Evolutionary conservation across 92 coral and sea anemone genomes (phyloP).

Genomic region (Parazoanthus swiftii): DNA sequence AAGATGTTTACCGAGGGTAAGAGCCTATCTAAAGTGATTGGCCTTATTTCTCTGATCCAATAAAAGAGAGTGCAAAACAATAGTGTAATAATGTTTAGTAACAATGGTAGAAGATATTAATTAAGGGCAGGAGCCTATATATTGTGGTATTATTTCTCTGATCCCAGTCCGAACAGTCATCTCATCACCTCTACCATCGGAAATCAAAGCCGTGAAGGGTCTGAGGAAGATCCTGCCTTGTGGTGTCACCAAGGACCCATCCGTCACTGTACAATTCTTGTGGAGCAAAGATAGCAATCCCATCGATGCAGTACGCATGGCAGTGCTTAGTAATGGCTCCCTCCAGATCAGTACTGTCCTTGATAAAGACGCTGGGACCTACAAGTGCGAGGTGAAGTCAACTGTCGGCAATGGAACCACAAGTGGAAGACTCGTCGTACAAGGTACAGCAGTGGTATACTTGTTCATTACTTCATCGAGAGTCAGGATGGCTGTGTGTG

Average conservation of each 20-base stretch:
- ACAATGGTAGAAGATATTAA: too few relatives aligned
- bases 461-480: too few relatives aligned
- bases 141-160: neutral
- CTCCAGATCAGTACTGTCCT: constrained; percentile 67
- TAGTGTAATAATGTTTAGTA: too few relatives aligned
- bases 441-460: constrained; percentile 52
- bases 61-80: neutral
- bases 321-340: constrained; percentile 66
- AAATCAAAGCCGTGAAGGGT: constrained; percentile 78
- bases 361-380: constrained; percentile 81
- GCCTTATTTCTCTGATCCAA: too few relatives aligned
- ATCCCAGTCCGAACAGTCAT: constrained; percentile 60
- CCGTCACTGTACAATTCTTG: constrained; percentile 59
- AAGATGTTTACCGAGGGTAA: too few relatives aligned
- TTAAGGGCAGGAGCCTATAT: too few relatives aligned
- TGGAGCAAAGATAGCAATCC: constrained; percentile 82
- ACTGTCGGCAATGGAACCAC: constrained; percentile 88
- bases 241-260: constrained; percentile 71
- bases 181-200: constrained; percentile 61
- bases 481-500: too few relatives aligned
- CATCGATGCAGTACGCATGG: constrained; percentile 54
- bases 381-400: constrained; percentile 80
- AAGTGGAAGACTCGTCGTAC: constrained; percentile 76
- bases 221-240: constrained; percentile 58
- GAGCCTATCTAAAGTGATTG: too few relatives aligned